Evolutionary conservation across 2,797 vertebrate genomes (phyloP), one percentile per base, ranked within the genome.

Genomic region (Rhinatrema bivittatum): DNA sequence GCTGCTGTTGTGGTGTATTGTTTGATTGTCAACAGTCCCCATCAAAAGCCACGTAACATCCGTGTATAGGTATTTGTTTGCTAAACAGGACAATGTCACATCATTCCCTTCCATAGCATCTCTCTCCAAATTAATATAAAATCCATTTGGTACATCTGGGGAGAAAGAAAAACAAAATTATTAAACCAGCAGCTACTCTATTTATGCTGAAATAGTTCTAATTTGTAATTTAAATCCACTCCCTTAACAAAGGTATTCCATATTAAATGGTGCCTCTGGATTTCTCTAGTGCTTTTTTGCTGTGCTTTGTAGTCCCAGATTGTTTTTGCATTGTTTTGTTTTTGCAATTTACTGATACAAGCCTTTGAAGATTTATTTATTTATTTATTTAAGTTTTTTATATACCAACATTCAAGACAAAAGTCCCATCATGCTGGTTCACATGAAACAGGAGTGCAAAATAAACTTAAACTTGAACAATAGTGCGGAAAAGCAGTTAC

Each of bases 61-160:
- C 27, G 74, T 77, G 79, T 93, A 98, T 29, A 98, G 73, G 78
- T 91, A 87, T 53, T 86, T 97, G 76, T 87, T 98, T 53, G 88
- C 93, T 0, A 65, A 74, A 65, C 94, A 99, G 50, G 88, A 90
- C 68, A 99, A 75, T 22, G 72, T 70, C 48, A 94, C 76, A 39
- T 89, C 84, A 38, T 87, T 84, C 20, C 93, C 92, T 82, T 97
- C 93, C 17, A 81, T 71, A 2, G 90, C 83, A 25, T 84, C 68
- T 62, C 85, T 87, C 66, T 79, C 73, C 69, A 85, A 59, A 39
- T 42, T 77, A 33, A 91, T 54, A 7, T 84, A 73, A 65, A 98
- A 93, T 68, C 91, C 93, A 21, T 79, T 87, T 0, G 85, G 86
- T 38, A 92, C 68, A 29, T 98, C 95, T 98, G 64, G 54, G 67